A percentile compares a stretch with the other conserved stretches of the same genome.
Conservation (phyloP, 2,888 invertebrate species). For the Adineta ricciae region DNA sequence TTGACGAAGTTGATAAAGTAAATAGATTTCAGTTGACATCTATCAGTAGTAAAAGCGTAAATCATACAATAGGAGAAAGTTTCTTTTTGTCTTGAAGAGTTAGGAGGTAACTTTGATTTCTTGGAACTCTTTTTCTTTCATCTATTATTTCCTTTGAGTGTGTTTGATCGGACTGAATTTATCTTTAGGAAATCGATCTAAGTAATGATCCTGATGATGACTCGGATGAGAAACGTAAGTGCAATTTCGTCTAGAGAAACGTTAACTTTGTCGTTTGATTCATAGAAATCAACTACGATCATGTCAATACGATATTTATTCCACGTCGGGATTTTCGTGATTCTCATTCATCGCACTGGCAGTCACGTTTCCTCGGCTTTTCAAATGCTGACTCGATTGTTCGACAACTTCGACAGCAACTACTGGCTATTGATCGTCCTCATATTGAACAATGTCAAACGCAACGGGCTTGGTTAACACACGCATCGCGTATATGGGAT, state of each 20-base stretch:
- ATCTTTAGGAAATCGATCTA: background rate
- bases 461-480: conserved; percentile 13
- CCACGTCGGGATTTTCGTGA: conserved; percentile 19
- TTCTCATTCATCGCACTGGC: background rate
- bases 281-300: background rate
- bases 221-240: background rate
- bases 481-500: conserved; percentile 11
- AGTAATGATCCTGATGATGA: background rate
- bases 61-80: too few relatives aligned
- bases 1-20: background rate
- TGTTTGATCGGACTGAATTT: too few relatives aligned
- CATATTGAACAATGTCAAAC: conserved; percentile 15
- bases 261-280: background rate
- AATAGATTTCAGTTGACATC: background rate
- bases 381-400: conserved; percentile 16
- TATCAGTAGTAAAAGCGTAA: too few relatives aligned
- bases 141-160: too few relatives aligned
- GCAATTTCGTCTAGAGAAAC: background rate
- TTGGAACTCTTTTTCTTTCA: too few relatives aligned
- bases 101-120: too few relatives aligned
- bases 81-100: too few relatives aligned
- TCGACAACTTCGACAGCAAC: conserved; percentile 14
- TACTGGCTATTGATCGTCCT: conserved; percentile 15
- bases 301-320: conserved; percentile 1
- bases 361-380: conserved; percentile 13